These are phyloP conservation scores for Thalassaphorura encarpata DNA, from an alignment of 1,140 invertebrate genomes.

Conservation along the genomic window DNA sequence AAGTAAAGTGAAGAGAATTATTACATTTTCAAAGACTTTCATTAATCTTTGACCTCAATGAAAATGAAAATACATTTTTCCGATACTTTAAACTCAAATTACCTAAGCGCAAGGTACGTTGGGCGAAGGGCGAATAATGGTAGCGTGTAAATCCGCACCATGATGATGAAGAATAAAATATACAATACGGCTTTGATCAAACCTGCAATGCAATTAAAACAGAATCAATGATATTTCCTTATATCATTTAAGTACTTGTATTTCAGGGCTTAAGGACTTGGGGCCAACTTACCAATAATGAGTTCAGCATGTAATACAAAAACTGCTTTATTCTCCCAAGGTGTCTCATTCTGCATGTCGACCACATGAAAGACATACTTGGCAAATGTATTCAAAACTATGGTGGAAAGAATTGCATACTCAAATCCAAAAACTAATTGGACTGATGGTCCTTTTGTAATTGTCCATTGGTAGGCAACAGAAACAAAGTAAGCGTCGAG, in stretches of 20 bases:
- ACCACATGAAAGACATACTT: constrained; percentile 93
- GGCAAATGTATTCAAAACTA: constrained; percentile 84
- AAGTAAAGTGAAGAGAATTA: constrained; percentile 25
- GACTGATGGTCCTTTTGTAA: constrained; percentile 88
- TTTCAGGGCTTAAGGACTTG: too few relatives aligned
- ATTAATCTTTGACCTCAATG: background rate
- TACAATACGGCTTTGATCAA: constrained; percentile 81
- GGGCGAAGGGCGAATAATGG: constrained; percentile 97
- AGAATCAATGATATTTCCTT: constrained; percentile 20
- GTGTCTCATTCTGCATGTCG: constrained; percentile 87
- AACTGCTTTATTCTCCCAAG: constrained; percentile 99
- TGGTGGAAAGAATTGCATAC: constrained; percentile 93
- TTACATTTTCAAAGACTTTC: constrained; percentile 2
- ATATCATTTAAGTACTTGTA: too few relatives aligned
- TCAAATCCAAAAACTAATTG: constrained; percentile 99
- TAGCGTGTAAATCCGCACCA: constrained; percentile 95
- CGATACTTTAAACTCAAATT: constrained; percentile 16
- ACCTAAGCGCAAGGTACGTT: constrained; percentile 96
- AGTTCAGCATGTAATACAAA: constrained; percentile 94
- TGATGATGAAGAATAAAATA: constrained; percentile 85
- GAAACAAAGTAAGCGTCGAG: constrained; percentile 84
- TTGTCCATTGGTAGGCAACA: constrained; percentile 89
- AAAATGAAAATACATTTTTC: background rate
- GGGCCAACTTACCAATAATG: constrained; percentile 70
- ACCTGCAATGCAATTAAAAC: constrained; percentile 40